These are phyloP conservation scores for Papilio dardanus DNA, from an alignment of 1,140 invertebrate species.

Conservation along the genomic window DNA sequence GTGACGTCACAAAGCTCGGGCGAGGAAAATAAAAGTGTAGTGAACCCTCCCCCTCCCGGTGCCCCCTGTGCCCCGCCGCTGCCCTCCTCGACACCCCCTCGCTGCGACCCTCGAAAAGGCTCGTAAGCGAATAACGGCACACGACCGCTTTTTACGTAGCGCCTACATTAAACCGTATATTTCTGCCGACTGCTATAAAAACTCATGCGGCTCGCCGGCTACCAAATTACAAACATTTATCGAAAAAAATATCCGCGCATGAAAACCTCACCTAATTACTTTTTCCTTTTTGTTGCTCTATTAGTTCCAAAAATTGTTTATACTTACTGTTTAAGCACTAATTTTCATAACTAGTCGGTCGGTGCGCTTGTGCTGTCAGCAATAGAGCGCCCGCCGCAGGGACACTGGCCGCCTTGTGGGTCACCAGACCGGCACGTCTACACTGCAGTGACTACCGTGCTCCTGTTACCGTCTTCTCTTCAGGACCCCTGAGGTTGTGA, in stretches of 20 bases:
- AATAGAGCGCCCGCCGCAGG: too few species aligned
- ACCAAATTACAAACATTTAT: conserved; percentile 25
- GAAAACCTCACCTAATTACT: conserved; percentile 11
- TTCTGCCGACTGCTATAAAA: conserved; percentile 29
- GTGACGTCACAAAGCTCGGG: background rate
- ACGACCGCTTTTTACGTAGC: conserved; percentile 31
- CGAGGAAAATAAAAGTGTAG: conserved; percentile 26
- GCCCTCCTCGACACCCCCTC: background rate
- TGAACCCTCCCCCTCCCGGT: background rate
- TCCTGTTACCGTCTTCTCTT: too few species aligned
- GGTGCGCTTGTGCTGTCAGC: too few species aligned
- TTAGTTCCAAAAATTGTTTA: too few species aligned
- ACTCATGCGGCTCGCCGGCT: conserved; percentile 8
- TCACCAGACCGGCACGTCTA: too few species aligned
- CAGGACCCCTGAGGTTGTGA: background rate
- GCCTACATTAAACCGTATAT: conserved; percentile 29
- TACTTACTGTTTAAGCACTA: too few species aligned
- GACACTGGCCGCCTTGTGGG: too few species aligned
- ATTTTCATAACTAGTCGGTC: too few species aligned
- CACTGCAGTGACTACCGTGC: too few species aligned
- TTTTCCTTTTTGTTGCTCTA: background rate
- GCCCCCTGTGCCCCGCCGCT: too few species aligned
- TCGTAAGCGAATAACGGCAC: conserved; percentile 25
- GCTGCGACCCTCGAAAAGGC: conserved; percentile 15
- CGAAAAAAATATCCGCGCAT: conserved; percentile 22